phyloP scores from a whole-genome alignment of 2,888 invertebrate genomes.

The Tipula confusa region DNA sequence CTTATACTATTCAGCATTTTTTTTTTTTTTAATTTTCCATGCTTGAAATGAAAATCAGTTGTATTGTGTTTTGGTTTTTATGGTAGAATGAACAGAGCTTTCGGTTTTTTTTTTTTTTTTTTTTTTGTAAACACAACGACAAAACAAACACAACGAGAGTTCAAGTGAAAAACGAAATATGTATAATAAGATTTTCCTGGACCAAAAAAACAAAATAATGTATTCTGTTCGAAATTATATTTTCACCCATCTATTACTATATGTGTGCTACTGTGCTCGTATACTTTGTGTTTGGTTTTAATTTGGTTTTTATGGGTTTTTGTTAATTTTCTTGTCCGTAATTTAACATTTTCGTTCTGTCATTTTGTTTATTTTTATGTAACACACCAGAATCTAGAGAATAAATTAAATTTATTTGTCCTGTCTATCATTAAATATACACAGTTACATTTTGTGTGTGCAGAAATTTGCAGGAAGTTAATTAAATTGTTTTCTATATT shows the following conservation, averaged over 20 bases:
- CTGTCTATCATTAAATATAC: neutral
- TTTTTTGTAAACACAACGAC: neutral
- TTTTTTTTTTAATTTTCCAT: neutral
- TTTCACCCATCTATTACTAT: neutral
- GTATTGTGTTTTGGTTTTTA: constrained; percentile 20
- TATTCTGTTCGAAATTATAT: neutral
- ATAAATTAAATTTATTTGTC: neutral
- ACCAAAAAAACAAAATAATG: neutral
- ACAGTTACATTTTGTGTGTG: neutral
- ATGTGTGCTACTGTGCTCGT: no score
- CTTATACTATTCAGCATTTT: neutral
- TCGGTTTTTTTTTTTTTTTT: neutral
- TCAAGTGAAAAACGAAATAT: neutral
- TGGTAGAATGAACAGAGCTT: neutral
- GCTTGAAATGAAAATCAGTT: neutral
- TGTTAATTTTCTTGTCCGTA: constrained; percentile 3
- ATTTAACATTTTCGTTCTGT: neutral
- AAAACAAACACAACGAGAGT: neutral
- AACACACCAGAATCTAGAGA: neutral
- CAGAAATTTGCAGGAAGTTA: no score
- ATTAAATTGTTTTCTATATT: no score
- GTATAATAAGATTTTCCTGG: constrained; percentile 3
- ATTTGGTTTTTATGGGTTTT: neutral
- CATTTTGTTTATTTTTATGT: neutral
- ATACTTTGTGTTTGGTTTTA: neutral